These are phyloP conservation scores for Heliconius nattereri DNA, from an alignment of 1,140 invertebrate species.

Conservation along the genomic window DNA sequence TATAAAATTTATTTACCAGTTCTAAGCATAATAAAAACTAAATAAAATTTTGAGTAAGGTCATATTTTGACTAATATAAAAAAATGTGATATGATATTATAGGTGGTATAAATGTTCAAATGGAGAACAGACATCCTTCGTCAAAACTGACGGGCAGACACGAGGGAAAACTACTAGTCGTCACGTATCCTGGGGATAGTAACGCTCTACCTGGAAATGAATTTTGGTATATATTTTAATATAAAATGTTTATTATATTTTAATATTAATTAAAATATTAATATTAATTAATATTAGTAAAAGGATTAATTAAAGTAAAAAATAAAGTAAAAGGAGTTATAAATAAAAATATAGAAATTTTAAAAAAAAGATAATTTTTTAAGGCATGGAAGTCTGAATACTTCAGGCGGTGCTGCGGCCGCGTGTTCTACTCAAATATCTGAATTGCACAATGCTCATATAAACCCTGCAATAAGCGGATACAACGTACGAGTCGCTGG, in stretches of 20 bases:
- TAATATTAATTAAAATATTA: too few species aligned
- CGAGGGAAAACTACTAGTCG: conserved; percentile 82
- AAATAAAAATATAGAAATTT: too few species aligned
- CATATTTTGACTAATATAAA: too few species aligned
- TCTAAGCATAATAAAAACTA: too few species aligned
- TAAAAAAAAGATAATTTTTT: background rate
- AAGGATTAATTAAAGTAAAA: too few species aligned
- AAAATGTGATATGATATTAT: conserved; percentile 20
- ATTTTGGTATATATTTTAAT: conserved; percentile 74
- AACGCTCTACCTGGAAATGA: conserved; percentile 85
- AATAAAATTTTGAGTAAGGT: too few species aligned
- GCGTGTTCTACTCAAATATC: conserved; percentile 71
- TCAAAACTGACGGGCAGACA: conserved; percentile 65
- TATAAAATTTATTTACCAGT: too few species aligned
- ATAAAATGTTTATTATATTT: background rate
- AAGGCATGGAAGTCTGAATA: conserved; percentile 60
- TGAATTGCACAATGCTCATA: conserved; percentile 63
- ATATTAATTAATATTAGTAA: too few species aligned
- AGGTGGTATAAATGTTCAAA: conserved; percentile 75
- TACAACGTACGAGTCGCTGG: conserved; percentile 40
- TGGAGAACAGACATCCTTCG: conserved; percentile 74
- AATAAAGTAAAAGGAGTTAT: background rate
- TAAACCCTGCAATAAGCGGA: conserved; percentile 58
- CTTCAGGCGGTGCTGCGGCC: conserved; percentile 84
- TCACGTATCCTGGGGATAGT: conserved; percentile 86